Percentiles rank a stretch among this genome's conserved stretches.
phyloP scores from a whole-genome alignment of 2,888 invertebrate genomes.

The Aspidiotus destructor region DNA sequence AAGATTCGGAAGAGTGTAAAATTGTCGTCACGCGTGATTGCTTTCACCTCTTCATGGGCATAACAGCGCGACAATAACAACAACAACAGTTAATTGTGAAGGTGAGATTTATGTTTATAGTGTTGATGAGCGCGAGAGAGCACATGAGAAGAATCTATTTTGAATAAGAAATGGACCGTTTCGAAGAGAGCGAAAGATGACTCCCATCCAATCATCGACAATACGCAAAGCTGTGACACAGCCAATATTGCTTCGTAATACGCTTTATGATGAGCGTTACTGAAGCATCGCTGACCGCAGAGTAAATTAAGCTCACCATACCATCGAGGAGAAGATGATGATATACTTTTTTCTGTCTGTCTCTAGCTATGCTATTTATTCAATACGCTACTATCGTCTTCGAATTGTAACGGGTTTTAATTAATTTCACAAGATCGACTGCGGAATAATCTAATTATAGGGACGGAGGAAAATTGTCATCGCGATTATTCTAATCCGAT shows the following conservation, averaged over 20 bases:
- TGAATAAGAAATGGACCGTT: constrained; percentile 24
- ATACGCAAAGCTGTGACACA: no score
- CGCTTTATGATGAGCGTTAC: neutral
- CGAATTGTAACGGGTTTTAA: constrained; percentile 1
- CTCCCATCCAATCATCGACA: constrained; percentile 1
- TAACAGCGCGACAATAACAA: neutral
- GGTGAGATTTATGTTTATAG: neutral
- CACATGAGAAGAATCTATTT: constrained; percentile 6
- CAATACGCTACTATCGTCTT: neutral
- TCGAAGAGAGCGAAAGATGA: constrained; percentile 1
- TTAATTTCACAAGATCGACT: constrained; percentile 1
- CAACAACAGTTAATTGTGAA: neutral
- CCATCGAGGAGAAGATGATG: neutral
- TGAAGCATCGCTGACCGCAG: constrained; percentile 6
- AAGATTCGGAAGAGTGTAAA: neutral
- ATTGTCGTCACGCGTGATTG: neutral
- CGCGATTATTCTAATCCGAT: constrained; percentile 4
- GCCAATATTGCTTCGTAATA: neutral
- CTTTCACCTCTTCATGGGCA: neutral
- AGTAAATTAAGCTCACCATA: neutral
- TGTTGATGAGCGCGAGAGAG: neutral
- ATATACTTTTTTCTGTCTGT: neutral
- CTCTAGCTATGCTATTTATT: neutral
- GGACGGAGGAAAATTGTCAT: neutral
- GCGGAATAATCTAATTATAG: constrained; percentile 1